These are phyloP conservation scores for Hydrozoanthus gracilis DNA, from an alignment of 92 coral and sea anemone species.

Conservation along the genomic window DNA sequence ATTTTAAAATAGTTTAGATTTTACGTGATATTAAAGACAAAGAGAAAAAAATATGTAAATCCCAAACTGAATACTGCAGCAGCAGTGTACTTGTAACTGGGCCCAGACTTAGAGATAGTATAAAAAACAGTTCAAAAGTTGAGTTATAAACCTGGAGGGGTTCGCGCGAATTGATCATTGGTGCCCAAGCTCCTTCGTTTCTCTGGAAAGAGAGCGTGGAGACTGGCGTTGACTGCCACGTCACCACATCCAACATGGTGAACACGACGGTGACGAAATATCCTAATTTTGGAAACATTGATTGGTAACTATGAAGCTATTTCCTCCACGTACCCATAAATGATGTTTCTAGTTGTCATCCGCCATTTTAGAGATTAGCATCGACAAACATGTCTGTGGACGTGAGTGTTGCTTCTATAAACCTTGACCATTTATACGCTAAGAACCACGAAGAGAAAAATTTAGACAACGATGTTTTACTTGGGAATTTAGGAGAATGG, in stretches of 20 bases:
- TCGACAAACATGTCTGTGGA: slow-evolving; percentile 71
- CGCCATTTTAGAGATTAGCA: slow-evolving; percentile 18
- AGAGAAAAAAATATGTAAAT: no score
- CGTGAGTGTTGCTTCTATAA: slow-evolving; percentile 69
- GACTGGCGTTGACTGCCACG: slow-evolving; percentile 72
- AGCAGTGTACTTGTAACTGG: no score
- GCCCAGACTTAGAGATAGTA: no score
- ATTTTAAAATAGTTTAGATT: no score
- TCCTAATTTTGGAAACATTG: slow-evolving; percentile 63
- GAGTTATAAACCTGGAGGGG: no score
- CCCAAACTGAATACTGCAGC: no score
- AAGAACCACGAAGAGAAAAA: slow-evolving; percentile 41
- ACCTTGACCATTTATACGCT: slow-evolving; percentile 85
- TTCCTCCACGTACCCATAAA: slow-evolving; percentile 74
- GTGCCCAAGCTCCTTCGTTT: not conserved
- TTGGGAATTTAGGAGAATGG: slow-evolving; percentile 35
- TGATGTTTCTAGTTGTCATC: slow-evolving; percentile 51
- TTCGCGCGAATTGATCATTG: no score
- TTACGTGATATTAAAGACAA: no score
- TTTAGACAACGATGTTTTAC: slow-evolving; percentile 29
- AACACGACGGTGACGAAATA: slow-evolving; percentile 65
- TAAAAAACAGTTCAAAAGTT: no score
- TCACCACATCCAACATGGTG: slow-evolving; percentile 80
- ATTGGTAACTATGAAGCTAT: slow-evolving; percentile 46
- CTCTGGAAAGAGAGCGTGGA: not conserved